phyloP scores from a whole-genome alignment of 2,797 vertebrate genomes.

The Microctenopoma stevenorrisi region DNA sequence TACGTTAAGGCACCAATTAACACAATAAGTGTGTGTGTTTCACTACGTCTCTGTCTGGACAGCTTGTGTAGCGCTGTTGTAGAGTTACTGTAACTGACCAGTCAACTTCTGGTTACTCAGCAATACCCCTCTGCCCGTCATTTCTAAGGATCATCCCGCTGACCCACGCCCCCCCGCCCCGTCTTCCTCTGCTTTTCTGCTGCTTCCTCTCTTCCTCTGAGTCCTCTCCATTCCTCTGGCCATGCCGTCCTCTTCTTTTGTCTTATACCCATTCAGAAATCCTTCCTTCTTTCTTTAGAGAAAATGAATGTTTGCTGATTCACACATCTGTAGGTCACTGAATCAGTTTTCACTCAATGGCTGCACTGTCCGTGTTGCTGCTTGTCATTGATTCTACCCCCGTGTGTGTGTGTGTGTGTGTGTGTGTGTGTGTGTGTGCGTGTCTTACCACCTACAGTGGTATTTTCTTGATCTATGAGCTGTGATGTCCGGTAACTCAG shows the following conservation, averaged over 20 bases:
- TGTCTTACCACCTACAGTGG: constrained; percentile 72
- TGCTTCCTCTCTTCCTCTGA: constrained; percentile 42
- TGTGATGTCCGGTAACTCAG: constrained; percentile 73
- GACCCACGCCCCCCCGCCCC: constrained; percentile 69
- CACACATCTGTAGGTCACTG: constrained; percentile 69
- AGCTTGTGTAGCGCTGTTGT: constrained; percentile 69
- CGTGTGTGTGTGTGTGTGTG: constrained; percentile 31
- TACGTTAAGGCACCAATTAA: constrained; percentile 34
- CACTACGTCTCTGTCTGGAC: constrained; percentile 30
- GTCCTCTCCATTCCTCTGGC: constrained; percentile 54
- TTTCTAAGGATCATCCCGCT: constrained; percentile 52
- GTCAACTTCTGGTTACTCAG: constrained; percentile 74
- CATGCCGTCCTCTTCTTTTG: constrained; percentile 69
- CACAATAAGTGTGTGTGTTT: constrained; percentile 30
- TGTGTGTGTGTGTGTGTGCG: constrained; percentile 50
- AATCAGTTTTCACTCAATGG: constrained; percentile 72
- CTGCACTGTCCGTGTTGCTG: constrained; percentile 64
- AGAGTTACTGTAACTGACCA: constrained; percentile 74
- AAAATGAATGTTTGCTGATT: constrained; percentile 81
- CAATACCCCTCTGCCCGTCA: constrained; percentile 62
- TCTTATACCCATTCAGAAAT: constrained; percentile 68
- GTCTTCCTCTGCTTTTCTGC: constrained; percentile 46
- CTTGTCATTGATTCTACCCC: constrained; percentile 51
- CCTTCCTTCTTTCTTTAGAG: constrained; percentile 53
- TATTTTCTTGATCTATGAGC: constrained; percentile 75